Evolutionary conservation across 2,797 vertebrate genomes (phyloP), one percentile per base, ranked within the genome.

Genomic region (Melanotaenia pygmaea): DNA sequence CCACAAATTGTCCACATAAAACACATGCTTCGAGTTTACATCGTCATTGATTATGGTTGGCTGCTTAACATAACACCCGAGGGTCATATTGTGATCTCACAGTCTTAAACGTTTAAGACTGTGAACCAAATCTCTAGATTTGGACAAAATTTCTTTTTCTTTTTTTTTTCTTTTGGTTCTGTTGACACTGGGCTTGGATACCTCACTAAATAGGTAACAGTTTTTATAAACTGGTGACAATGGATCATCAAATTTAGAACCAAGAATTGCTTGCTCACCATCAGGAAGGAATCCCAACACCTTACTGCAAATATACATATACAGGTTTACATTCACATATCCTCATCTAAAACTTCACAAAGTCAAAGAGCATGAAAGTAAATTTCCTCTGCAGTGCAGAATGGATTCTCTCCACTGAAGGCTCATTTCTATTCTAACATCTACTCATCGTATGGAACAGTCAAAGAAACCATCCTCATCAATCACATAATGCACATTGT

Each of bases 361-460:
- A 35, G 26, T 73, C 24, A 79, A 37, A 67, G 14, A 69, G 34
- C 12, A 59, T 56, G 38, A 32, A 63, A 50, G 16, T 20, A 11
- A 24, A 50, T 70, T 50, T 62, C 34, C 70, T 47, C 22, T 53
- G 51, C 51, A 5, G 51, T 13, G 24, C 3, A 28, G 51, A 54
- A 54, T 54, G 24, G 24, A 54, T 11, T 22, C 14, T 24, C 14
- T 59, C 20, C 20, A 64, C 30, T 66, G 7, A 59, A 57, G 20
- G 9, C n/a, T 18, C 8, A 67, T 59, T 50, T 56, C 22, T 22
- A 69, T 73, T 59, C 37, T 11, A 14, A 67, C 61, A 60, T 59
- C 10, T 38, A 35, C 4, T 59, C 0, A 1, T 60, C 58, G 11
- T 11, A 10, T 20, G 61, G 30, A 63, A 38, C n/a, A 68, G 11